Evolutionary conservation across 1,140 invertebrate genomes (phyloP), one percentile per base, ranked within the genome.

Genomic region (Drosophila varians): DNA sequence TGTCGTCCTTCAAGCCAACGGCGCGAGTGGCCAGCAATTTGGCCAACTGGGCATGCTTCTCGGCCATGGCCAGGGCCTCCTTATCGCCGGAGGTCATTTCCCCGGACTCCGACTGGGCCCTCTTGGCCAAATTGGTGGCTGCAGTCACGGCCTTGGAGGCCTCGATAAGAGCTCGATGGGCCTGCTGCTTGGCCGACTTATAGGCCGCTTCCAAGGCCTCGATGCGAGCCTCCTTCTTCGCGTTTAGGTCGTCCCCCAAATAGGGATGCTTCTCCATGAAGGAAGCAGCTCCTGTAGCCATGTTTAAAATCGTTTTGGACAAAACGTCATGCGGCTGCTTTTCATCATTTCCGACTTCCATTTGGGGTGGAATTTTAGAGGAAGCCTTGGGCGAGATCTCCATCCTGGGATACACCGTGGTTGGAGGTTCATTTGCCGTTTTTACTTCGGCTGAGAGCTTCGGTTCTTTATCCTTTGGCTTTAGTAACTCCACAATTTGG

Each of bases 41-140:
- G 42, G 77, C 82, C 53, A 87, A n/a, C 12, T 45, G 5, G 1
- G 70, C 40, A 46, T 87, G 77, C 56, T 87, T 87, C 16, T 87
- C 60, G 47, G 79, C 68, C 60, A 74, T 52, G 0, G 47, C 64
- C n/a, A 55, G 5, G 0, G 71, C 36, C 4, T 70, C 49, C 1
- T 34, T 6, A n/a, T 69, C 56, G 1, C 38, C n/a, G 14, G 43
- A 36, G 9, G 18, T 34, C 3, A 62, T n/a, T 7, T 40, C 19
- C 0, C 40, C 36, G 0, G 16, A 3, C 12, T 28, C 6, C 6
- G 14, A 8, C 9, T 6, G 26, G 11, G 18, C 45, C 11, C 58
- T 73, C 16, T 68, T 31, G 23, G 57, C 28, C 18, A 86, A 38
- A 2, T 54, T 70, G 1, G 46, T 60, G 14, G 82, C 82, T 0